Evolutionary conservation across 1,140 invertebrate genomes (phyloP).

Genomic region (Ectropis grisescens): DNA sequence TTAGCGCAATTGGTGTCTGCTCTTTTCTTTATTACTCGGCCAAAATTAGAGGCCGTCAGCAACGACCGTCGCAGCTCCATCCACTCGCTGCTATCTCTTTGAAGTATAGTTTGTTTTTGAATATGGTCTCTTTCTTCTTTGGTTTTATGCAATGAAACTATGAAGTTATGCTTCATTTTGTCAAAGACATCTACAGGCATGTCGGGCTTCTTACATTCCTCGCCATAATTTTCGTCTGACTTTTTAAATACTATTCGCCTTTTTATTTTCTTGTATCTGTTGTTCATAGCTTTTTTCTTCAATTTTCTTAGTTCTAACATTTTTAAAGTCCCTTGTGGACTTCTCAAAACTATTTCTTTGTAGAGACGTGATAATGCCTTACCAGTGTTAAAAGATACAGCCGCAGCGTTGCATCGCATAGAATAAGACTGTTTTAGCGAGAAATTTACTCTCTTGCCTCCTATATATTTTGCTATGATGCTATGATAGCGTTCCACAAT

Average conservation of each 20-base stretch:
- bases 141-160: background rate
- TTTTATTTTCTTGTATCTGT: background rate
- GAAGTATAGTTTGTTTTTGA: background rate
- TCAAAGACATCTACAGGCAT: conserved; percentile 1
- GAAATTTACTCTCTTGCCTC: conserved; percentile 3
- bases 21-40: conserved; percentile 25
- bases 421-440: conserved; percentile 1
- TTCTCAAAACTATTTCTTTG: background rate
- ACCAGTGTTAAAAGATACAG: background rate
- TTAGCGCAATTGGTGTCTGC: conserved; percentile 10
- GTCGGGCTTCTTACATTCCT: conserved; percentile 1
- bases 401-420: conserved; percentile 3
- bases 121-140: background rate
- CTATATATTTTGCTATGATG: conserved; percentile 5
- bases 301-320: background rate
- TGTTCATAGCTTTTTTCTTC: background rate
- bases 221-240: conserved; percentile 2
- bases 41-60: conserved; percentile 40
- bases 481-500: conserved; percentile 1
- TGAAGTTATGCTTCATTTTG: background rate
- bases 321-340: background rate
- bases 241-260: background rate
- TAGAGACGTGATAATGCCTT: background rate
- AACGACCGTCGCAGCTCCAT: conserved; percentile 15
- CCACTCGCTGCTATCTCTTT: conserved; percentile 13